These are phyloP conservation scores for Eleutherodactylus coqui DNA, from an alignment of 2,797 vertebrate genomes.

Conservation along the genomic window DNA sequence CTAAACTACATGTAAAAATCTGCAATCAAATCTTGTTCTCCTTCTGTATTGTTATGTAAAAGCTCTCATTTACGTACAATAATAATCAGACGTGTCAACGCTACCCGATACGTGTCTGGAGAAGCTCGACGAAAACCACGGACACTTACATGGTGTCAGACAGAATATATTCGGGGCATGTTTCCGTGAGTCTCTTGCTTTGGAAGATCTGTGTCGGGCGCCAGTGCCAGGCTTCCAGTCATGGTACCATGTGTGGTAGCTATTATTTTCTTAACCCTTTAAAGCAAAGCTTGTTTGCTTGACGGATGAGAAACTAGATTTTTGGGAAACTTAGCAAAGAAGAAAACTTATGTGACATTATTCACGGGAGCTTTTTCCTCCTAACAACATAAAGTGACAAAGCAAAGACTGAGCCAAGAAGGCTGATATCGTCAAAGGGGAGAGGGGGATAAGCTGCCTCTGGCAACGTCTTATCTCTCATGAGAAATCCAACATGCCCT, in stretches of 20 bases:
- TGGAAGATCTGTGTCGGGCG: conserved; percentile 14
- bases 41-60: neutral
- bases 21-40: neutral
- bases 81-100: neutral
- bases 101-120: conserved; percentile 12
- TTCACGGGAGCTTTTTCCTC: neutral
- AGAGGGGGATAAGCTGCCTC: too few species aligned
- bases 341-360: neutral
- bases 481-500: too few species aligned
- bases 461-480: too few species aligned
- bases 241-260: neutral
- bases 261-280: conserved; percentile 26
- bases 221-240: neutral
- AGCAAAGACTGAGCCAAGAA: too few species aligned
- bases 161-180: neutral
- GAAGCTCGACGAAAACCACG: neutral
- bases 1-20: conserved; percentile 7
- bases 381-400: neutral
- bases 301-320: neutral
- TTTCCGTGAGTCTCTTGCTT: conserved; percentile 15
- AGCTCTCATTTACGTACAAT: neutral
- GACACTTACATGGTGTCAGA: neutral
- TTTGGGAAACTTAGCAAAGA: neutral
- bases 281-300: neutral
- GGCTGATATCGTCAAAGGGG: too few species aligned